phyloP scores from a whole-genome alignment of 2,113 vertebrate species.

The Epinephelus fuscoguttatus region DNA sequence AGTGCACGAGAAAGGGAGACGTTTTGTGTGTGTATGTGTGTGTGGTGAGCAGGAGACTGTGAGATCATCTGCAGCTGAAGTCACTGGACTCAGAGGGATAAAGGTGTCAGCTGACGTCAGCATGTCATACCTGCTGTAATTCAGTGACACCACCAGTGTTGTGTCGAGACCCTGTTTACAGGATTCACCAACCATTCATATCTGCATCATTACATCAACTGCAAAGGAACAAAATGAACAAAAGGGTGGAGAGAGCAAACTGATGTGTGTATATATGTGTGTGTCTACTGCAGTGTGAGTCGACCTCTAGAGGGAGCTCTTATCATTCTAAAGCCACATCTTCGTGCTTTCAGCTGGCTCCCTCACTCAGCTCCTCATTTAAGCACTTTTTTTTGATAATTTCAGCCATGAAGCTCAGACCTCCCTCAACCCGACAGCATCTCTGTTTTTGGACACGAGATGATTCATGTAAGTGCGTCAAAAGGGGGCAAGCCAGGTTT shows the following conservation, averaged over 20 bases:
- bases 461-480: slow-evolving; percentile 13
- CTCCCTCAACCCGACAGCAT: slow-evolving; percentile 4
- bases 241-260: background rate
- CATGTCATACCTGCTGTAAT: slow-evolving; percentile 32
- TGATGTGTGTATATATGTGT: background rate
- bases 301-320: slow-evolving; percentile 75
- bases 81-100: slow-evolving; percentile 5
- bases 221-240: background rate
- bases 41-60: slow-evolving; percentile 13
- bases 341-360: background rate
- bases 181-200: too few relatives aligned
- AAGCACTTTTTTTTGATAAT: slow-evolving; percentile 18
- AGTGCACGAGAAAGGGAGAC: background rate
- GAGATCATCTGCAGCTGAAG: slow-evolving; percentile 47
- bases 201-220: slow-evolving; percentile 5
- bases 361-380: slow-evolving; percentile 14
- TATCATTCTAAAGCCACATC: slow-evolving; percentile 58
- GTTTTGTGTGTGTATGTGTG: too few relatives aligned
- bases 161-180: background rate
- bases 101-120: slow-evolving; percentile 51
- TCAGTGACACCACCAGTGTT: slow-evolving; percentile 14
- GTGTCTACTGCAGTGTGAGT: background rate
- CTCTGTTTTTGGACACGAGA: slow-evolving; percentile 33
- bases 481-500: slow-evolving; percentile 32
- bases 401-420: slow-evolving; percentile 27